Evolutionary conservation across 2,888 invertebrate species (phyloP), one percentile per base, ranked within the genome.

Genomic region (Pocota personata): DNA sequence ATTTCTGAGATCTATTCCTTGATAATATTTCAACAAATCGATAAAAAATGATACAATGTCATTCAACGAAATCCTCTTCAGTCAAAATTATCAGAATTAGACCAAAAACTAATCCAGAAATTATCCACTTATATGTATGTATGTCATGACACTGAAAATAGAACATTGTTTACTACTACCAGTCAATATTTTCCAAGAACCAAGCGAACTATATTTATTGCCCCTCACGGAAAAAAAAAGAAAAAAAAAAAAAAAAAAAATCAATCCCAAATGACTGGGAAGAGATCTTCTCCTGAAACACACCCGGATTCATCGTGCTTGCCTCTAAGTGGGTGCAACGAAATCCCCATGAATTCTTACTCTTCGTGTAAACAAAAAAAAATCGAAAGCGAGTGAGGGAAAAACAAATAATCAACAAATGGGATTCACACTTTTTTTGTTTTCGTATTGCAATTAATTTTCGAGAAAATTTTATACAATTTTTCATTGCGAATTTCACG

Each of bases 161-260:
- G 84, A 58, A 84, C 24, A 84, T 79, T 84, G 84, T 84, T 84
- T 84, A 84, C 84, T 64, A 69, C 69, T 40, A 50, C 57, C 67
- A 83, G 79, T 84, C 79, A 75, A 84, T 79, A 79, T 84, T 84
- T 82, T 84, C 84, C 75, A 64, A 79, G 84, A 84, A 79, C 69
- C 69, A 60, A 83, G 67, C 78, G 14, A 83, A 83, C 83, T 83
- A 83, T 83, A 83, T 83, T 83, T 78, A 83, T 83, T 83, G 43
- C 83, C 55, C 62, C 72, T 73, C 67, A 55, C 55, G 67, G 30
- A 46, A 32, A 37, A 43, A 60, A 60, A 57, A 50, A 55, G 52
- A 77, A 62, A 62, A 37, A 46, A 32, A 37, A 43, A 60, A 60
- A 57, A 50, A 55, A 60, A 77, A 48, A 76, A 77, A 83, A 72